These are phyloP conservation scores for Argyrosomus japonicus DNA, from an alignment of 2,113 vertebrate species.

Conservation along the genomic window DNA sequence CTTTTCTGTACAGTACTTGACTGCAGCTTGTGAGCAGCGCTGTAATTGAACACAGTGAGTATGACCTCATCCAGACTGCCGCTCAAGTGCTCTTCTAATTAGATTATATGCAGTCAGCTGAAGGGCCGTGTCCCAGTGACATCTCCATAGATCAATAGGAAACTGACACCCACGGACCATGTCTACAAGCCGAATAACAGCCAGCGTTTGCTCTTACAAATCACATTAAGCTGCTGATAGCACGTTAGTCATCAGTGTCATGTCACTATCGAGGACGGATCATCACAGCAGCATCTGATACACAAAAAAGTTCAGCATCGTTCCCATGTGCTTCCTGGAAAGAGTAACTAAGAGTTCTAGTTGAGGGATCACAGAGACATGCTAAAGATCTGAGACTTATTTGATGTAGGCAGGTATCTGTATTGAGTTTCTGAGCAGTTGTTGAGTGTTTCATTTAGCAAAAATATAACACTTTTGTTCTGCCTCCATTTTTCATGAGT, in stretches of 20 bases:
- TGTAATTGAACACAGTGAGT: conserved; percentile 32
- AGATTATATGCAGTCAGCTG: conserved; percentile 56
- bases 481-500: too few species aligned
- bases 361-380: too few species aligned
- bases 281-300: background rate
- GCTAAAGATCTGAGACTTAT: too few species aligned
- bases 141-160: conserved; percentile 49
- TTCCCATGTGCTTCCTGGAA: too few species aligned
- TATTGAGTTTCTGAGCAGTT: too few species aligned
- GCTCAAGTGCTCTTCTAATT: conserved; percentile 57
- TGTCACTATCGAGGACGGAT: conserved; percentile 11
- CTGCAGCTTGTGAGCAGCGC: conserved; percentile 33
- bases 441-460: too few species aligned
- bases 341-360: too few species aligned
- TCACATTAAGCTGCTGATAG: conserved; percentile 46
- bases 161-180: conserved; percentile 44
- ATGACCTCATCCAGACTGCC: conserved; percentile 53
- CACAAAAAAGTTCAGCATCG: too few species aligned
- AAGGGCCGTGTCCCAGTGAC: conserved; percentile 31
- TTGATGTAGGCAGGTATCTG: too few species aligned
- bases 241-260: conserved; percentile 8
- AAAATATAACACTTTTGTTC: too few species aligned
- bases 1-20: conserved; percentile 29
- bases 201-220: conserved; percentile 28
- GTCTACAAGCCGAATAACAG: conserved; percentile 34